Evolutionary conservation across 2,113 vertebrate genomes (phyloP).

Genomic region (Muntiacus reevesi): DNA sequence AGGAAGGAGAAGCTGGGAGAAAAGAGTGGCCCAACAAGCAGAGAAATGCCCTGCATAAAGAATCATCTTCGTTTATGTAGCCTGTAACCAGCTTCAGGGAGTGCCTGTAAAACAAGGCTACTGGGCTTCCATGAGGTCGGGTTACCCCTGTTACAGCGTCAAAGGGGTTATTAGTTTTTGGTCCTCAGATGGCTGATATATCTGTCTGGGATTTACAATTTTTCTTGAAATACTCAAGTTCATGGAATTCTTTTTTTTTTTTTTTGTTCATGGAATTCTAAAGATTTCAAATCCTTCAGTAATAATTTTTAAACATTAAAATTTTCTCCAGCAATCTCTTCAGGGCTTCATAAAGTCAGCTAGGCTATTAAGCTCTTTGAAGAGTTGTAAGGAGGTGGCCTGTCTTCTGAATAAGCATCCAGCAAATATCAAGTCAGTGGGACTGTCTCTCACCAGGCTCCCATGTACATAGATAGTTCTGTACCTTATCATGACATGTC

Average conservation of each 20-base stretch:
- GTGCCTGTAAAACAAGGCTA: neutral
- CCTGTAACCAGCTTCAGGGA: accelerated
- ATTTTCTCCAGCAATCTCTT: neutral
- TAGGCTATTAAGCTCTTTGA: neutral
- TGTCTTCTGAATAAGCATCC: neutral
- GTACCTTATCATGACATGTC: neutral
- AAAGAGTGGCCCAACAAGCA: neutral
- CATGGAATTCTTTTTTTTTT: neutral
- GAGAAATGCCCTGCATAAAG: neutral
- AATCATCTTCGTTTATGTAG: accelerated
- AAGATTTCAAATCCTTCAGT: neutral
- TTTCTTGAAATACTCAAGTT: neutral
- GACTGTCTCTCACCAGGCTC: neutral
- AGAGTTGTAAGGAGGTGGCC: neutral
- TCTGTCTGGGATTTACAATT: neutral
- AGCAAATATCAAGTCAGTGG: neutral
- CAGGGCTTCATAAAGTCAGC: neutral
- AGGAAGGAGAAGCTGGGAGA: neutral
- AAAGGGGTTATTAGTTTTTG: neutral
- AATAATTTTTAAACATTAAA: neutral
- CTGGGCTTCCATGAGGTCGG: neutral
- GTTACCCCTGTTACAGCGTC: neutral
- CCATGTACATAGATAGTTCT: neutral
- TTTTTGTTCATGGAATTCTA: neutral
- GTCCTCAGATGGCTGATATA: neutral